Base-by-base conservation (phyloP, 53 echinoderm and acorn worm genomes). In the Paracentrotus lividus region DNA sequence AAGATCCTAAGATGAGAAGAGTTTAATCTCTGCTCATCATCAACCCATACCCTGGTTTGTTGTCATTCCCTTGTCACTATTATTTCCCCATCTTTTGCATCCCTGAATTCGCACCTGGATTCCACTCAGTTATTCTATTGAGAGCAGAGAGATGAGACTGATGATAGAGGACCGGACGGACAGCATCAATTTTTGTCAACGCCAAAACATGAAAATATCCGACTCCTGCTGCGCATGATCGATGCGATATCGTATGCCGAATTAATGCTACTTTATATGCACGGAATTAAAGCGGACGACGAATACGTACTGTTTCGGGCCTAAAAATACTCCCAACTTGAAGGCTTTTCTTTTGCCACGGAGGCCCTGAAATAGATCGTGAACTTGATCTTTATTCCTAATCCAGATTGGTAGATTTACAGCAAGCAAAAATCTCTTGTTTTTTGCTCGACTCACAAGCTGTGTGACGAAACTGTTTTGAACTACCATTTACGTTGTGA, bases 1-100 rank as follows among this genome's bases (percentile, higher is more conserved):
- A n/a, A n/a, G n/a, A n/a, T n/a, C n/a, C n/a, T 27, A 64, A 29
- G 64, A 64, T 29, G 8, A 64, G 64, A 64, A 10, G 64, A 31
- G 64, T 64, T 64, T 64, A 27, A 64, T 64, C 64, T 13, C 13
- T 64, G 31, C 26, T 64, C 64, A 27, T 31, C 64, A 64, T 64
- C 64, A 64, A 64, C 31, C 64, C 64, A 27, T 64, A 31, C 2
- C 64, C 64, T 31, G 8, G 26, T 64, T 31, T 27, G 26, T 31
- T 64, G 64, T 64, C 64, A 64, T 29, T 27, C 64, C 31, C 64
- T 64, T 64, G 64, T 64, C 64, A 64, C 64, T 64, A 8, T 64
- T 8, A 64, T 27, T 64, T 64, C 64, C 64, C 31, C 64, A 29
- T 64, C 26, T 64, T 64, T 64, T 29, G 64, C 64, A 29, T 64